Evolutionary conservation across 2,888 invertebrate species (phyloP), one percentile per base, ranked within the genome.

Genomic region (Scrobipalpa costella): DNA sequence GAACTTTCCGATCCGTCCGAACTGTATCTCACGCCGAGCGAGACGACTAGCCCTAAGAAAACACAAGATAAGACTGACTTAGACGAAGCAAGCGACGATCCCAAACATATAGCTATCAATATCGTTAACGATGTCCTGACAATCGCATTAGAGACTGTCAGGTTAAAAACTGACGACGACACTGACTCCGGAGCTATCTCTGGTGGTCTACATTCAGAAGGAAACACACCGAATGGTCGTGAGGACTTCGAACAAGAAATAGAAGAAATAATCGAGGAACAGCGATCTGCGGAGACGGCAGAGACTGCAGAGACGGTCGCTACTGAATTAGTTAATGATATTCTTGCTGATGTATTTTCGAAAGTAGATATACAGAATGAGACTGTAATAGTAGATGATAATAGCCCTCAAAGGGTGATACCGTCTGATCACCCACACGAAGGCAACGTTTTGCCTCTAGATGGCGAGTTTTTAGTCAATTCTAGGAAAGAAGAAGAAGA

Each of bases 1-100:
- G 92, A 93, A 66, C 92, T 94, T 60, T 95, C 94, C 69, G 95
- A 95, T 79, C 92, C 93, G 67, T 94, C 94, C 58, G 95, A 95
- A 75, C 88, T 94, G 65, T 95, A 95, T 75, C 83, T 94, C 67
- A 95, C 95, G 59, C 94, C 95, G 21, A 94, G 94, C 49, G 95
- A 94, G 79, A 88, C 93, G 47, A 92, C 92, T 71, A 92, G 92
- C 71, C 92, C 92, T 69, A 87, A 85, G 73, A 88, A 84, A 82
- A 76, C 74, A 67, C 79, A 81, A 79, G 90, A 90, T 73, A 90
- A 90, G 83, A 84, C 85, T 80, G 91, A 89, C 76, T 73, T 78
- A 44, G 82, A 84, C 49, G 83, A 84, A 52, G 80, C 80, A 36
- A 74, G 71, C 62, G 85, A 85, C 64, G 88, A 90, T 68, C 90